These are phyloP conservation scores for Pseudolaguvia tuberculata DNA, from an alignment of 2,113 vertebrate genomes.

Conservation along the genomic window DNA sequence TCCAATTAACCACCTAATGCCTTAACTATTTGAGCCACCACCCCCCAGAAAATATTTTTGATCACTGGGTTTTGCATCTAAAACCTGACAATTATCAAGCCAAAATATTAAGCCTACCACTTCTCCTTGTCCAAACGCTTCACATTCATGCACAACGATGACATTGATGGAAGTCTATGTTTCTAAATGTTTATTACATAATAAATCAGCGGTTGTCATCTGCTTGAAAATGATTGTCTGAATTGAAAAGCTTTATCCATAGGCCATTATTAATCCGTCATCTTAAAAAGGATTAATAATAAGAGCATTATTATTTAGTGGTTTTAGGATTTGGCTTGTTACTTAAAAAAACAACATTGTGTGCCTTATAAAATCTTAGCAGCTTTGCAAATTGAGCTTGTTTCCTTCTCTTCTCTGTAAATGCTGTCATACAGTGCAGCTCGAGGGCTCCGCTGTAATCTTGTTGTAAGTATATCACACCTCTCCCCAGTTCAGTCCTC, in stretches of 20 bases:
- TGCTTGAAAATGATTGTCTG: neutral
- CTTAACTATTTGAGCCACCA: no score
- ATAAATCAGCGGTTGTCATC: neutral
- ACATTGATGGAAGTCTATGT: neutral
- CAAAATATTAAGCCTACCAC: neutral
- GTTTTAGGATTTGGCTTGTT: conserved; percentile 47
- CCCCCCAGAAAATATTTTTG: neutral
- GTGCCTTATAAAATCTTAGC: conserved; percentile 24
- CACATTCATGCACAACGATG: neutral
- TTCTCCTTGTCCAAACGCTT: neutral
- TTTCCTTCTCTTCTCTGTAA: neutral
- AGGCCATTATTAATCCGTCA: neutral
- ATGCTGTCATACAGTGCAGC: neutral
- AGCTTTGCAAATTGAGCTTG: neutral
- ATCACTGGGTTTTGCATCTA: neutral
- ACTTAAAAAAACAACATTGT: conserved; percentile 38
- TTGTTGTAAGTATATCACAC: conserved; percentile 40
- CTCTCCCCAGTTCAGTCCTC: conserved; percentile 15
- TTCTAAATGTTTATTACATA: neutral
- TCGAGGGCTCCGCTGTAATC: conserved; percentile 32
- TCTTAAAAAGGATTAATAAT: neutral
- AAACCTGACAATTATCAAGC: neutral
- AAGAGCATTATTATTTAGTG: neutral
- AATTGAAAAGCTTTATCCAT: neutral
- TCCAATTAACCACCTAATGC: no score